Percentiles rank a stretch among this genome's conserved stretches.
phyloP scores from a whole-genome alignment of 2,888 invertebrate species.

The Parthenolecanium corni region DNA sequence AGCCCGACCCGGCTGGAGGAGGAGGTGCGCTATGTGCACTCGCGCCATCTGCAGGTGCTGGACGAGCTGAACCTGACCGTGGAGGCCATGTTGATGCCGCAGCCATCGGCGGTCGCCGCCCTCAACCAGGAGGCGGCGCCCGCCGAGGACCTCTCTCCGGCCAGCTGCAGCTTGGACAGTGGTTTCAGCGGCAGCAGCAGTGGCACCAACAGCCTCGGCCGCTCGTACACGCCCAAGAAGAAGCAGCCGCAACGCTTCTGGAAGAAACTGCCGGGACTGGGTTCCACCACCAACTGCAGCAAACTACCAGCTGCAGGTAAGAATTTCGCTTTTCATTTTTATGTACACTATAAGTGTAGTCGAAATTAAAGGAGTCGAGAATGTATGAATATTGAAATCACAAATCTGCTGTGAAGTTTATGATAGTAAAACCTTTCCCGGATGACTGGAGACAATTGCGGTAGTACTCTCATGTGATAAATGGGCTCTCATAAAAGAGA shows the following conservation, averaged over 20 bases:
- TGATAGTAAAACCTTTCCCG: no score
- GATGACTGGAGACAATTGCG: no score
- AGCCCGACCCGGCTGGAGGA: slow-evolving; percentile 66
- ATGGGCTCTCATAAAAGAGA: no score
- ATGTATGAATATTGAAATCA: no score
- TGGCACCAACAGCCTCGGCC: slow-evolving; percentile 35
- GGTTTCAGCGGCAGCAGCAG: slow-evolving; percentile 35
- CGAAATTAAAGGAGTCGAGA: no score
- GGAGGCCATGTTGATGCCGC: slow-evolving; percentile 83
- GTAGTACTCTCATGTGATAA: no score
- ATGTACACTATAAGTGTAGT: no score
- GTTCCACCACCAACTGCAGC: slow-evolving; percentile 18
- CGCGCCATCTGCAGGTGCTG: slow-evolving; percentile 61
- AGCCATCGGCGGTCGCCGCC: slow-evolving; percentile 39
- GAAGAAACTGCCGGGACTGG: slow-evolving; percentile 33
- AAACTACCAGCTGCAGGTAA: slow-evolving; percentile 20
- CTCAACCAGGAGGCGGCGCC: slow-evolving; percentile 37
- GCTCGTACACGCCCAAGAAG: slow-evolving; percentile 31
- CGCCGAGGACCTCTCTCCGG: slow-evolving; percentile 55
- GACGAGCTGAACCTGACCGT: slow-evolving; percentile 77
- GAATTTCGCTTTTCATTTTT: neutral
- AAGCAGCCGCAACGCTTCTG: slow-evolving; percentile 34
- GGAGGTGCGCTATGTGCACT: slow-evolving; percentile 71
- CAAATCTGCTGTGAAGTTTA: no score
- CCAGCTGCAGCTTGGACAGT: slow-evolving; percentile 37